Evolutionary conservation across 2,113 vertebrate species (phyloP), one percentile per base, ranked within the genome.

Genomic region (Ibidorhyncha struthersii): DNA sequence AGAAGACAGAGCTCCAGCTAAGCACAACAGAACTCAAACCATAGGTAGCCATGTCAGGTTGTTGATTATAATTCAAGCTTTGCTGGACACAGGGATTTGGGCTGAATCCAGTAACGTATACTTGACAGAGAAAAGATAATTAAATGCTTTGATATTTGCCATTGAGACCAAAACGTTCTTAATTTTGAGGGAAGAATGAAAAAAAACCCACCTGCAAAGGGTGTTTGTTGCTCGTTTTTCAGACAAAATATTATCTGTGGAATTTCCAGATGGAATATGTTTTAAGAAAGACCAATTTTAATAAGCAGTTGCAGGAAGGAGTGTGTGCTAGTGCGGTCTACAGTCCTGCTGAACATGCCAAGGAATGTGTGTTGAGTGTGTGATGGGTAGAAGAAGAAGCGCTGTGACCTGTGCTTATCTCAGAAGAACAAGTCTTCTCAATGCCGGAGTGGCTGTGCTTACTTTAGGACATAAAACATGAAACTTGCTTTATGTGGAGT

Each of bases 21-120:
- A 85, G 52, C 47, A 76, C 4, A 1, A 47, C 38, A 47, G 47
- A 86, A 82, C n/a, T 58, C 70, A 86, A 82, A 45, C 17, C 0
- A 0, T 32, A 70, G 32, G 9, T 62, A 67, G 22, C 79, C 20
- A n/a, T 47, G 32, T 69, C 20, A 78, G 13, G 26, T 41, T 92
- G 62, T 19, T 90, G 71, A 52, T 41, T 17, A 55, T 90, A 69
- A 86, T 76, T 92, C n/a, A 77, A 66, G 11, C 66, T 90, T 89
- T 94, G 52, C 86, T 80, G 91, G 76, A 83, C 49, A 82, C 22
- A 59, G 38, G 29, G 71, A 50, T 94, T 88, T 90, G 38, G 38
- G 32, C n/a, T 92, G 66, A 88, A 90, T 85, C 27, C 52, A 25
- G 12, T 53, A 56, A 53, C 2, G 1, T 80, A 32, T 74, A 41